Percentiles rank a stretch among this genome's conserved stretches.
Conservation (phyloP, 2,888 invertebrate species). For the Dicyrtoma fusca region DNA sequence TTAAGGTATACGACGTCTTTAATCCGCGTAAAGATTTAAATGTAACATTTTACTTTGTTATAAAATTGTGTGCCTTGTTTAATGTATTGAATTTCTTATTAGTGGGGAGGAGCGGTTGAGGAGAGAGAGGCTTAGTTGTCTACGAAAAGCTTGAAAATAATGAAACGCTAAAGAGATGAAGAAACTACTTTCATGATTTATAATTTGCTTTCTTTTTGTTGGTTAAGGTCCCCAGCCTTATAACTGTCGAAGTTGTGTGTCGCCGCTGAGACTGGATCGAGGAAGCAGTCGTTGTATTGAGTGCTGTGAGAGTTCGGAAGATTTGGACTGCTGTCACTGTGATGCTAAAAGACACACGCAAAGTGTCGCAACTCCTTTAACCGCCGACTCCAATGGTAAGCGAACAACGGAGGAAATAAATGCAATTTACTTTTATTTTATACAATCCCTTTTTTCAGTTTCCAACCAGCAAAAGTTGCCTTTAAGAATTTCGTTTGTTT, state of each 20-base stretch:
- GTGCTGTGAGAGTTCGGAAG: slow-evolving; percentile 67
- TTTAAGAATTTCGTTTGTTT: no score
- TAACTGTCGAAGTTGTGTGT: slow-evolving; percentile 70
- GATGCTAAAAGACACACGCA: slow-evolving; percentile 59
- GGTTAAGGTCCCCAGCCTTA: slow-evolving; percentile 63
- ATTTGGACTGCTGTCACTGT: slow-evolving; percentile 71
- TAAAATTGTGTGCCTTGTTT: no score
- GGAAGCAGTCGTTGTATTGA: slow-evolving; percentile 76
- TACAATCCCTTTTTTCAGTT: no score
- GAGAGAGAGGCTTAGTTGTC: not conserved
- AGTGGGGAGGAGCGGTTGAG: not conserved
- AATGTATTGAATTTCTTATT: not conserved
- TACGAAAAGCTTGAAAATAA: not conserved
- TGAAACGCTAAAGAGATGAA: no score
- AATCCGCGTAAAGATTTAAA: no score
- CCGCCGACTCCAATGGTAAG: slow-evolving; percentile 46
- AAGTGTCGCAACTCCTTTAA: slow-evolving; percentile 32
- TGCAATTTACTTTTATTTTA: not conserved
- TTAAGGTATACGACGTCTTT: no score
- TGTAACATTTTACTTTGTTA: no score
- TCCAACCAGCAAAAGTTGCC: no score
- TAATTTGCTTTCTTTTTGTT: slow-evolving; percentile 23
- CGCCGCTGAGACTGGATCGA: slow-evolving; percentile 70
- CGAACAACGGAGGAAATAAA: no score
- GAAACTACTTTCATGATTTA: no score